Evolutionary conservation across 2,888 invertebrate species (phyloP).

Genomic region (Spicauda simplicius): DNA sequence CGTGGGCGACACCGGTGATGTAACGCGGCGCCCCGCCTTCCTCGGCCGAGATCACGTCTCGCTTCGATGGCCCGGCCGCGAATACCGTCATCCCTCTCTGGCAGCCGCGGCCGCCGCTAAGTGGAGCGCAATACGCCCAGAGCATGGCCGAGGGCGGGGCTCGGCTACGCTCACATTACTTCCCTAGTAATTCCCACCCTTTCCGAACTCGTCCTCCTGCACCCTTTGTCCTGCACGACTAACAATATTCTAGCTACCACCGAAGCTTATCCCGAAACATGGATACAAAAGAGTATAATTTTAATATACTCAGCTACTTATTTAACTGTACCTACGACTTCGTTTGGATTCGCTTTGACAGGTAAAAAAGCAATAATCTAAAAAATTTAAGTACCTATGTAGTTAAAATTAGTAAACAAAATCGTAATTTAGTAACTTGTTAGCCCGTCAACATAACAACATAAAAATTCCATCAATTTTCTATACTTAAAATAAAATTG

Average conservation of each 20-base stretch:
- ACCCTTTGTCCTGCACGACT: constrained; percentile 61
- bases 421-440: too few species aligned
- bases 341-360: too few species aligned
- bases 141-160: constrained; percentile 52
- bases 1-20: constrained; percentile 64
- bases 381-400: too few species aligned
- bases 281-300: constrained; percentile 3
- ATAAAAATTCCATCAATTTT: too few species aligned
- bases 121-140: constrained; percentile 52
- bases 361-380: too few species aligned
- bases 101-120: constrained; percentile 35
- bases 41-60: constrained; percentile 40
- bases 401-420: too few species aligned
- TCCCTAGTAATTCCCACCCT: constrained; percentile 56
- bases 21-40: constrained; percentile 57
- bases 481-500: too few species aligned
- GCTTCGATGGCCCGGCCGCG: constrained; percentile 40
- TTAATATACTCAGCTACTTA: not conserved
- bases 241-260: constrained; percentile 44
- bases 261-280: constrained; percentile 19
- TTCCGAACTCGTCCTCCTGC: constrained; percentile 56
- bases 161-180: constrained; percentile 47
- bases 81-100: constrained; percentile 42
- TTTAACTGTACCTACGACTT: too few species aligned
- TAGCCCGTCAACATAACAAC: too few species aligned